Conservation (phyloP, 1,140 invertebrate genomes). For the Pemphigus obesinymphae region DNA sequence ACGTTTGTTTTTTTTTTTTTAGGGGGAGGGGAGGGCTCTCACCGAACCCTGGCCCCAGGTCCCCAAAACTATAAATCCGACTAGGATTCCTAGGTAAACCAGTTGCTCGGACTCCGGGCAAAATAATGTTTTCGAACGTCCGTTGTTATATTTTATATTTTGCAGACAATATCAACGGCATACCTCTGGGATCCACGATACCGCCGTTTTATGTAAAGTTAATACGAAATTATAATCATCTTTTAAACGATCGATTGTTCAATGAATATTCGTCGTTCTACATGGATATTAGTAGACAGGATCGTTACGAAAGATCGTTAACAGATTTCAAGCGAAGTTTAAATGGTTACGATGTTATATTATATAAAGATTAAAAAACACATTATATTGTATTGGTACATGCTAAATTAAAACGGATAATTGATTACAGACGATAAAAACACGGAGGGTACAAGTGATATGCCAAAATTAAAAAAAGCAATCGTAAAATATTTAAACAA, state of each 20-base stretch:
- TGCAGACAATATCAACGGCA: constrained; percentile 2
- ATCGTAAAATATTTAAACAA: constrained; percentile 53
- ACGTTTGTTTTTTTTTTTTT: too few relatives aligned
- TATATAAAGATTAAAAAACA: not conserved
- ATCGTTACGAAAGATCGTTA: constrained; percentile 23
- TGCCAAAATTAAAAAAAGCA: constrained; percentile 45
- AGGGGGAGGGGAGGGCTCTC: too few relatives aligned
- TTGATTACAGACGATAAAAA: constrained; percentile 9
- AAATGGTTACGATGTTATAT: not conserved
- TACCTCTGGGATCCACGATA: constrained; percentile 22
- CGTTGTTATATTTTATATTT: too few relatives aligned
- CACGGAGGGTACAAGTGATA: not conserved
- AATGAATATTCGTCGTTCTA: not conserved
- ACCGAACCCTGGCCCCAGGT: too few relatives aligned
- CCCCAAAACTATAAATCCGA: too few relatives aligned
- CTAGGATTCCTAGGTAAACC: too few relatives aligned
- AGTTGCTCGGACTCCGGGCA: too few relatives aligned
- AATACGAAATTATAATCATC: constrained; percentile 27
- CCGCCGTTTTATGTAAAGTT: constrained; percentile 17
- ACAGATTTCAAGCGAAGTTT: not conserved
- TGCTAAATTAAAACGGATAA: not conserved
- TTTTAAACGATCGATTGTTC: constrained; percentile 1
- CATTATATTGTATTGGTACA: too few relatives aligned
- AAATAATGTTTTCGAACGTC: not conserved
- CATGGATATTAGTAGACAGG: not conserved